Evolutionary conservation across 1,140 invertebrate genomes (phyloP).

Genomic region (Calephelis virginiensis): DNA sequence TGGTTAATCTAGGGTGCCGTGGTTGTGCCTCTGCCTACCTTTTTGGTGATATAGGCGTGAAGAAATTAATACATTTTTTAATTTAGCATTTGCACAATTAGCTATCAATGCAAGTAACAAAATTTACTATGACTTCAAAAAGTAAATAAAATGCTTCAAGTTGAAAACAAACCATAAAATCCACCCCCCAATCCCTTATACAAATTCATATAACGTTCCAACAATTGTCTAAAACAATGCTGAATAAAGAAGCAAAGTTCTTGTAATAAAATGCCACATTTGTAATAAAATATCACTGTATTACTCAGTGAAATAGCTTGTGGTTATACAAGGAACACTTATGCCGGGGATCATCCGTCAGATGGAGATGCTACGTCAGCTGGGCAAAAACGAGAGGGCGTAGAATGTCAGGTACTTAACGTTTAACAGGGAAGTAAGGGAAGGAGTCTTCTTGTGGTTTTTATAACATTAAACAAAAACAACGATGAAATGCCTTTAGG

Average conservation of each 20-base stretch:
- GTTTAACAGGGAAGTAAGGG: conserved; percentile 28
- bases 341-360: conserved; percentile 41
- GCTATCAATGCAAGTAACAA: background rate
- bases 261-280: conserved; percentile 17
- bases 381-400: conserved; percentile 40
- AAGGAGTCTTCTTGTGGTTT: background rate
- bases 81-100: too few relatives aligned
- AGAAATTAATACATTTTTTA: too few relatives aligned
- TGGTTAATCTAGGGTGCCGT: too few relatives aligned
- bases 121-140: background rate
- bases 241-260: conserved; percentile 25
- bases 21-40: too few relatives aligned
- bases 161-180: background rate
- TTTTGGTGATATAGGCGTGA: too few relatives aligned
- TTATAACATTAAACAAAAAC: conserved; percentile 3
- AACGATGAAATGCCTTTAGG: background rate
- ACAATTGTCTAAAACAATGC: conserved; percentile 16
- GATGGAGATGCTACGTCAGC: conserved; percentile 48
- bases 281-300: conserved; percentile 20
- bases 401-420: conserved; percentile 32
- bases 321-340: conserved; percentile 27
- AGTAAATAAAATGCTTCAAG: background rate
- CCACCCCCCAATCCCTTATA: background rate
- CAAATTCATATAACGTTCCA: conserved; percentile 13
- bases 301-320: conserved; percentile 18